Percentiles rank a stretch among this genome's conserved stretches.
Conservation (phyloP, 2,113 vertebrate species). For the Cephalopterus ornatus region DNA sequence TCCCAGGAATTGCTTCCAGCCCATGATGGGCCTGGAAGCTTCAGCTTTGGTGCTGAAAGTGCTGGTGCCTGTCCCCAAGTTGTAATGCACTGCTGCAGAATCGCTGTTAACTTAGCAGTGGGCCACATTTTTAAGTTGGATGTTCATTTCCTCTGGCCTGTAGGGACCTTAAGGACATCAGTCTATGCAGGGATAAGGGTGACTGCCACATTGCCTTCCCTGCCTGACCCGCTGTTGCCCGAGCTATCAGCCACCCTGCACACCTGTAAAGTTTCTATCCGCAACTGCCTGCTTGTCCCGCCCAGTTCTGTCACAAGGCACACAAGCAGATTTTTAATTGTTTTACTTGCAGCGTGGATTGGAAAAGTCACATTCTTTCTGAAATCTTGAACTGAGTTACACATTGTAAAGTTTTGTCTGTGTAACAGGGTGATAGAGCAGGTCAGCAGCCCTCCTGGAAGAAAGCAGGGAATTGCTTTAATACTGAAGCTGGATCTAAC, state of each 20-base stretch:
- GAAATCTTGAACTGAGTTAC: background rate
- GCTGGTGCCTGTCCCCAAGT: background rate
- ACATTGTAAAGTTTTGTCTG: background rate
- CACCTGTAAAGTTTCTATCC: background rate
- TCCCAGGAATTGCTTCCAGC: background rate
- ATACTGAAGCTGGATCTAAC: background rate
- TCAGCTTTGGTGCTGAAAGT: background rate
- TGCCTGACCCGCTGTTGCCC: background rate
- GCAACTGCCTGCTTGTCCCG: background rate
- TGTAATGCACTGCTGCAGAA: accelerated
- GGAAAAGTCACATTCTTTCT: background rate
- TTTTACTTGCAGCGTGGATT: background rate
- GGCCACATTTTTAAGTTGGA: background rate
- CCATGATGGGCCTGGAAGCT: no score
- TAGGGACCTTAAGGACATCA: background rate
- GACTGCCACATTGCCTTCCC: background rate
- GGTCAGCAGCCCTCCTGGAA: background rate
- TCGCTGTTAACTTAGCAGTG: background rate
- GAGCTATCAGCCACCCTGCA: background rate
- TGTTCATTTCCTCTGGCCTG: background rate
- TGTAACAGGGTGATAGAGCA: background rate
- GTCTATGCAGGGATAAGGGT: background rate
- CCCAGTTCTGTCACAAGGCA: background rate
- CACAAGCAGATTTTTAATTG: background rate
- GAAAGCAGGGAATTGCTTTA: background rate